Base-by-base conservation (phyloP, 2,797 vertebrate genomes). In the Eidolon dupreanum region DNA sequence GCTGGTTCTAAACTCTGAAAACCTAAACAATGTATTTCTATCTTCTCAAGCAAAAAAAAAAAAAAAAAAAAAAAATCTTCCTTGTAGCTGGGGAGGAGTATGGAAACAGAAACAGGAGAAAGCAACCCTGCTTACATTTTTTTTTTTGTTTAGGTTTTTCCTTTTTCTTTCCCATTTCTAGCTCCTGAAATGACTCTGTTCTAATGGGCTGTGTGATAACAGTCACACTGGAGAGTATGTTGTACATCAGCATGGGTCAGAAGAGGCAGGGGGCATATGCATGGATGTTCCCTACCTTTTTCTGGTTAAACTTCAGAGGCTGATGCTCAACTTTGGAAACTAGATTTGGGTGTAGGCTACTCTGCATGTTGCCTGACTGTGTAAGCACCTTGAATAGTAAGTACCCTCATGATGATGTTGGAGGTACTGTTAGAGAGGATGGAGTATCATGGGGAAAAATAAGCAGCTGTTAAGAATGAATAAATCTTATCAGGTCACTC, bases 311-410 rank as follows among this genome's bases (percentile, higher is more conserved):
- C 33, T 61, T 63, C 46, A 55, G 49, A 61, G 41, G 84, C 22
- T 66, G 46, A 68, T 31, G 6, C 19, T 82, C 6, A 75, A 65
- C 26, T 63, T 87, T 33, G 8, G 51, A 81, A 53, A 66, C 7
- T 17, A 4, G 5, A 17, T 20, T 6, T 49, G 65, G 8, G 55
- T n/a, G 43, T 51, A 15, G 31, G 22, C 46, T 36, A 19, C 15
- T 26, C 43, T 49, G 2, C 2, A 0, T 8, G 7, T n/a, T 74
- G 4, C 43, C 31, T 2, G 26, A 49, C 6, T 3, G 1, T n/a
- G 6, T 20, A 15, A 5, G 20, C 10, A 33, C 68, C 19, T 10
- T 28, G 11, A n/a, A 5, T 0, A 9, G 7, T 7, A 31, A 9
- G 9, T 9, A 31, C 2, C n/a, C 24, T 12, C 11, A 17, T 0